Evolutionary conservation across 2,888 invertebrate species (phyloP).

Genomic region (Elmis aenea): DNA sequence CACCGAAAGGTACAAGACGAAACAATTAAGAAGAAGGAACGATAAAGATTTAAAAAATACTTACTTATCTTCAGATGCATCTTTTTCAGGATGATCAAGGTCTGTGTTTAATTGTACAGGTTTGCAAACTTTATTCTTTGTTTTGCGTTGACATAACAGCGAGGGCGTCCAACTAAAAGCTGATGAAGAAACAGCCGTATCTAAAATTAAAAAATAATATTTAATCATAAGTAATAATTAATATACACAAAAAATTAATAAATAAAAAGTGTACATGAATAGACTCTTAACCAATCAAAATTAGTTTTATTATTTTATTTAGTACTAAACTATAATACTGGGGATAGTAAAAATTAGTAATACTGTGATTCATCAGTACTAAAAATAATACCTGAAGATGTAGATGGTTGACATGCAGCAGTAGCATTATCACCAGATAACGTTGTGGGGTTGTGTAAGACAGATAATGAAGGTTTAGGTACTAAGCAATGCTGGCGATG

Average conservation of each 20-base stretch:
- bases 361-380: conserved; percentile 1
- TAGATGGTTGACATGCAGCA: no score
- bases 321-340: no score
- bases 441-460: conserved; percentile 6
- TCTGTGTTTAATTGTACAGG: conserved; percentile 26
- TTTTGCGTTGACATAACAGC: conserved; percentile 35
- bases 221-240: neutral
- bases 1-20: no score
- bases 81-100: conserved; percentile 39
- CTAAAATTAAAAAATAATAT: conserved; percentile 2
- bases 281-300: no score
- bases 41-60: no score
- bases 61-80: conserved; percentile 18
- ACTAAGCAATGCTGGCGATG: conserved; percentile 10
- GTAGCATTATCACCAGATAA: conserved; percentile 3
- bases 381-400: conserved; percentile 27
- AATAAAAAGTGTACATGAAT: no score
- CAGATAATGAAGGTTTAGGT: conserved; percentile 15
- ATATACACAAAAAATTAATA: no score
- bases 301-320: no score
- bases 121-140: conserved; percentile 28
- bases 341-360: no score
- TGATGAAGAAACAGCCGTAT: conserved; percentile 21
- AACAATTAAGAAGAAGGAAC: no score
- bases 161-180: conserved; percentile 46